Evolutionary conservation across 2,888 invertebrate genomes (phyloP), one percentile per base, ranked within the genome.

Genomic region (Nymphalis c-album): DNA sequence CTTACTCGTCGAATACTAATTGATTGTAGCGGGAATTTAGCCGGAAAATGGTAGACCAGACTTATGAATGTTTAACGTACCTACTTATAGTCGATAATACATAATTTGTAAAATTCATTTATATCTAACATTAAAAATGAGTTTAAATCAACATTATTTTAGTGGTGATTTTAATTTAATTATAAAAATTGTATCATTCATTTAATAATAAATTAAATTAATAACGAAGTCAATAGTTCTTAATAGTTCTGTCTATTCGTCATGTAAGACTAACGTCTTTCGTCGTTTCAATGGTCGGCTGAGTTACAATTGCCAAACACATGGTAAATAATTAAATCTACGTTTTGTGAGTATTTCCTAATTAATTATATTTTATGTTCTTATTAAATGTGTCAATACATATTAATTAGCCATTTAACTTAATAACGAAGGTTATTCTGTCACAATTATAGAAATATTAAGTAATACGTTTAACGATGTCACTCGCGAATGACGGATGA

Each of bases 261-360:
- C n/a, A 31, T 31, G 53, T 31, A 31, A 26, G 16, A 31, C 22
- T 22, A 22, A 22, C 22, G 22, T 22, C 22, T 22, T 22, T 22
- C 22, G 22, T 22, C 7, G 31, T 55, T 55, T 77, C 78, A 80
- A 76, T 76, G 73, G 71, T 69, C 60, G 71, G 73, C 78, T 78
- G 74, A 73, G 77, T 76, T 74, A 75, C 74, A 69, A 68, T 73
- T 68, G 68, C 64, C 64, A 63, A 63, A 57, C 22, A 50, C 47
- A 20, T 60, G 40, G 51, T 53, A 68, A 47, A 47, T 57, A 57
- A 53, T 40, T 10, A 40, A 13, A 40, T 40, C 13, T 22, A 53
- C 22, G 26, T 16, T 17, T 55, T 55, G 16, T 50, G 10, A 50
- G 20, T 7, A 53, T 26, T 53, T 26, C 20, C 4, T 53, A 16